Conservation (phyloP, 1,140 invertebrate genomes). For the Nasonia vitripennis region DNA sequence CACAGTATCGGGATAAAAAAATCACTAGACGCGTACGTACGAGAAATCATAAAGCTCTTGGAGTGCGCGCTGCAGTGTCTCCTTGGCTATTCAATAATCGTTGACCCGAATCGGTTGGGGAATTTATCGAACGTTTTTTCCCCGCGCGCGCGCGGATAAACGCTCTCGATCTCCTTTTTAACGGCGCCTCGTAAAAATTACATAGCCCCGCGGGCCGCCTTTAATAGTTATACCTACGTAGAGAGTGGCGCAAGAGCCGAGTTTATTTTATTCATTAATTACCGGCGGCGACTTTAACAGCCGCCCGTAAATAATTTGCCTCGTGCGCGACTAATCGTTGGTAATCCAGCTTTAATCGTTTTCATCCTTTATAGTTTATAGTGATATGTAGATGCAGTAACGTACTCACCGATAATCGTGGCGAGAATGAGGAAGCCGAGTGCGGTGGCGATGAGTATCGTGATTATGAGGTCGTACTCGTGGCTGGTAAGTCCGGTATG, state of each 20-base stretch:
- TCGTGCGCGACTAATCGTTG: background rate
- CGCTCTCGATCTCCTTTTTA: background rate
- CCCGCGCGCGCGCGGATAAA: background rate
- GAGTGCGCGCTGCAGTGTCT: background rate
- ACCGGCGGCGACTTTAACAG: background rate
- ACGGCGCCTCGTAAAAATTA: background rate
- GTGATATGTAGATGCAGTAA: background rate
- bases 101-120: slow-evolving; percentile 6
- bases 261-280: background rate
- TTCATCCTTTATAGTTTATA: background rate
- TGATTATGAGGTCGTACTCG: slow-evolving; percentile 60
- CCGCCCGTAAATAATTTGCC: background rate
- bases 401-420: slow-evolving; percentile 69
- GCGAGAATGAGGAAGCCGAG: slow-evolving; percentile 70
- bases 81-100: slow-evolving; percentile 25
- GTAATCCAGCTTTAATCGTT: background rate
- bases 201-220: background rate
- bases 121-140: slow-evolving; percentile 32
- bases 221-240: background rate
- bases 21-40: background rate
- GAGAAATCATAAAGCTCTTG: slow-evolving; percentile 12
- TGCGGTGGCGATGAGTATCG: slow-evolving; percentile 61
- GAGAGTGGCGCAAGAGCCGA: background rate
- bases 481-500: slow-evolving; percentile 29
- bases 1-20: background rate